phyloP scores from a whole-genome alignment of 1,140 invertebrate species.

The Charaxes varanes region DNA sequence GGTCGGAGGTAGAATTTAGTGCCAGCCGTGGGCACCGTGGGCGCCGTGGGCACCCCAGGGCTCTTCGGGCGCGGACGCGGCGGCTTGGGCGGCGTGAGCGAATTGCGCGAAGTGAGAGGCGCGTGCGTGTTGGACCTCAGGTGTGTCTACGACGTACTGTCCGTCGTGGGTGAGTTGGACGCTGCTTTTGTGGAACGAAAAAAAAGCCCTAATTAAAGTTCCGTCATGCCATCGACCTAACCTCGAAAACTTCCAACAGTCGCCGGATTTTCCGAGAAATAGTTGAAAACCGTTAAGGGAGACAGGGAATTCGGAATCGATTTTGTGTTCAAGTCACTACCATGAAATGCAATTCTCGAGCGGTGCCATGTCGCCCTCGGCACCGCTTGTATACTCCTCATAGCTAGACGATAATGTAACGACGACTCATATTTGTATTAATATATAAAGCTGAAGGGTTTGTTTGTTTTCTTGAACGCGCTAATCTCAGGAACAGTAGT shows the following conservation, averaged over 20 bases:
- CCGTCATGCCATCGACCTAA: no score
- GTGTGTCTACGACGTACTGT: constrained; percentile 69
- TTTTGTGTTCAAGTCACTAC: constrained; percentile 12
- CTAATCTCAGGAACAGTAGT: no score
- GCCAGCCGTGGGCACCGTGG: constrained; percentile 55
- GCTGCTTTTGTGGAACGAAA: constrained; percentile 58
- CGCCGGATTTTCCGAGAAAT: no score
- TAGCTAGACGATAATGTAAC: no score
- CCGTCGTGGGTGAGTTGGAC: constrained; percentile 72
- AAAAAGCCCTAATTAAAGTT: no score
- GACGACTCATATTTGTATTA: no score
- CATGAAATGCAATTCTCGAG: constrained; percentile 35
- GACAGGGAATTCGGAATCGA: constrained; percentile 11
- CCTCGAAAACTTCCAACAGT: no score
- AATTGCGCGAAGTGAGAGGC: constrained; percentile 59
- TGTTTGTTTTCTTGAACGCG: no score
- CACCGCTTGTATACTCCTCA: no score
- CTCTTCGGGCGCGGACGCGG: constrained; percentile 55
- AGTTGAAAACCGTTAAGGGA: no score
- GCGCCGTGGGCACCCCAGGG: constrained; percentile 50
- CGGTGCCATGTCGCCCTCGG: constrained; percentile 37
- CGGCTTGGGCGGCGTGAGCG: constrained; percentile 56
- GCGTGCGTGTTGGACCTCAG: constrained; percentile 67
- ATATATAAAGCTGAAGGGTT: no score
- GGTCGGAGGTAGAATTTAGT: constrained; percentile 58